These are phyloP conservation scores for Halcyon senegalensis DNA, from an alignment of 2,113 vertebrate species.

Conservation along the genomic window DNA sequence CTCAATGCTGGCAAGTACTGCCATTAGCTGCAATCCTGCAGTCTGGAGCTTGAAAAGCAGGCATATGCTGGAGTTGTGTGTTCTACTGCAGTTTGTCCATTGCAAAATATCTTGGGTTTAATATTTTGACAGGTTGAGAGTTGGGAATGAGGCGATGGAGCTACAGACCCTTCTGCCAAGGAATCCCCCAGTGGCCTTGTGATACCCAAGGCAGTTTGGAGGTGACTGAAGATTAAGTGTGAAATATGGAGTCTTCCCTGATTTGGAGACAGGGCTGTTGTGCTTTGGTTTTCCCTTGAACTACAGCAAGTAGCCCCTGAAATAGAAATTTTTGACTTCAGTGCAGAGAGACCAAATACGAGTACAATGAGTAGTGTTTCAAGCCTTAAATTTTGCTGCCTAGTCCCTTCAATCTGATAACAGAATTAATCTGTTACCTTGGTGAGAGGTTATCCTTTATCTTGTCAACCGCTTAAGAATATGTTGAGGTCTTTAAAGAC, in stretches of 20 bases:
- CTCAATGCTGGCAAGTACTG: background rate
- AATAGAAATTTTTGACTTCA: background rate
- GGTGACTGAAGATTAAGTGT: background rate
- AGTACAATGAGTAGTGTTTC: background rate
- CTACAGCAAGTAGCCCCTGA: background rate
- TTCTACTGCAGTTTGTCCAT: background rate
- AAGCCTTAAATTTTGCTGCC: background rate
- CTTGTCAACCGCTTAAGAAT: background rate
- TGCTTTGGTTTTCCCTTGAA: background rate
- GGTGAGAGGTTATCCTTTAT: background rate
- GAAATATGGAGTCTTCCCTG: accelerated
- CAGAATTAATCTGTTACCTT: background rate
- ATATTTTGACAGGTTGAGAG: background rate
- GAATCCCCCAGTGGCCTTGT: accelerated
- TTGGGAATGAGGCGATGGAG: background rate
- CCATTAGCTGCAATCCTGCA: background rate
- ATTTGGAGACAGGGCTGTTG: background rate
- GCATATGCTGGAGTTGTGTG: accelerated
- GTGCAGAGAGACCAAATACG: background rate
- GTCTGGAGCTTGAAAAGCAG: background rate
- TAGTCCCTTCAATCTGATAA: background rate
- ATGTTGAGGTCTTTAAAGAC: background rate
- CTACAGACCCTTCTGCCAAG: background rate
- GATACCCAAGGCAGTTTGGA: background rate
- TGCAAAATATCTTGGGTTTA: background rate